Percentiles rank a stretch among this genome's conserved stretches.
These are phyloP conservation scores for Catocala nupta DNA, from an alignment of 2,888 invertebrate species.

Conservation along the genomic window DNA sequence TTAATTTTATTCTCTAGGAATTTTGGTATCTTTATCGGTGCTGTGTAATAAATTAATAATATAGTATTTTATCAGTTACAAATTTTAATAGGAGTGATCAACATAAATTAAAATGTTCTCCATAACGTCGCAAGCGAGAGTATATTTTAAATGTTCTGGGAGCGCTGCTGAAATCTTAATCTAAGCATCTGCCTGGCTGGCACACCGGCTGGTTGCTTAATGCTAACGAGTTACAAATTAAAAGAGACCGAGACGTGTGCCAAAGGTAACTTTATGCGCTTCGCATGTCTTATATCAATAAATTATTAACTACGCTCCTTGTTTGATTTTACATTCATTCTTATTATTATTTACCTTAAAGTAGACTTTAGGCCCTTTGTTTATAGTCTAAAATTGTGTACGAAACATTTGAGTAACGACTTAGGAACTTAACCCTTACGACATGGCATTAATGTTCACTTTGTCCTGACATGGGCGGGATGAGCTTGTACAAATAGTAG, in stretches of 20 bases:
- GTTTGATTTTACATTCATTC: slow-evolving; percentile 83
- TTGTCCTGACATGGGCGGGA: slow-evolving; percentile 67
- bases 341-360: slow-evolving; percentile 70
- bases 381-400: slow-evolving; percentile 73
- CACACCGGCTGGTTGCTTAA: slow-evolving; percentile 57
- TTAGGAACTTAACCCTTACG: slow-evolving; percentile 77
- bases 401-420: slow-evolving; percentile 46
- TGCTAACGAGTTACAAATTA: slow-evolving; percentile 86
- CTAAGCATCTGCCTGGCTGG: slow-evolving; percentile 64
- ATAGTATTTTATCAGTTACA: slow-evolving; percentile 54
- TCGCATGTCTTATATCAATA: slow-evolving; percentile 87
- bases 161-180: slow-evolving; percentile 76
- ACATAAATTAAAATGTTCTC: slow-evolving; percentile 59
- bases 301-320: slow-evolving; percentile 86
- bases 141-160: slow-evolving; percentile 60
- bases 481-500: slow-evolving; percentile 66
- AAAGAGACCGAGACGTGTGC: slow-evolving; percentile 84
- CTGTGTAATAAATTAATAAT: neutral
- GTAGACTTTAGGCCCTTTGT: slow-evolving; percentile 69
- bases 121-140: slow-evolving; percentile 59
- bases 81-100: slow-evolving; percentile 44
- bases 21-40: neutral
- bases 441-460: slow-evolving; percentile 72
- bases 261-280: slow-evolving; percentile 86
- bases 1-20: neutral